Evolutionary conservation across 2,888 invertebrate genomes (phyloP).

Genomic region (Steinernema scapterisci): DNA sequence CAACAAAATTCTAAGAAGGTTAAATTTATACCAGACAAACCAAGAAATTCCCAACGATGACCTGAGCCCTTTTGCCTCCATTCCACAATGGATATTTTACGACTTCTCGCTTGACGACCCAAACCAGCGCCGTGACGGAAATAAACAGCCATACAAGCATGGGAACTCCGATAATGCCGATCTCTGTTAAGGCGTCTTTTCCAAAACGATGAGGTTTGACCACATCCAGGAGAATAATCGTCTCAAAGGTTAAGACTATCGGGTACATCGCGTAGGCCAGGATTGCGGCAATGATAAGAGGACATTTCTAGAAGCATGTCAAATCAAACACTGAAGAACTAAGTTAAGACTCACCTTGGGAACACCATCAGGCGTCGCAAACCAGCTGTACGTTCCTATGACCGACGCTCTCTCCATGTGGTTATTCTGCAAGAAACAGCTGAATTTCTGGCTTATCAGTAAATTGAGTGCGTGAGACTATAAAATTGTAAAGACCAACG

Average conservation of each 20-base stretch:
- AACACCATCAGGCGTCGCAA: not conserved
- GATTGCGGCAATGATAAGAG: not conserved
- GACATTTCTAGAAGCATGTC: not conserved
- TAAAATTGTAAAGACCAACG: no score
- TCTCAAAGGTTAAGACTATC: not conserved
- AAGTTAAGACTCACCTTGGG: not conserved
- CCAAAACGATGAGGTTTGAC: not conserved
- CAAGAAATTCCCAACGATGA: not conserved
- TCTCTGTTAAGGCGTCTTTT: not conserved
- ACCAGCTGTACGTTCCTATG: not conserved
- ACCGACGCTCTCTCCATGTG: no score
- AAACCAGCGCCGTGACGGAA: not conserved
- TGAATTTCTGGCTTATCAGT: no score
- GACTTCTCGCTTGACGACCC: not conserved
- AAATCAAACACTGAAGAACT: not conserved
- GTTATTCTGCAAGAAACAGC: no score
- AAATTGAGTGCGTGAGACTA: no score
- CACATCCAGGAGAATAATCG: not conserved
- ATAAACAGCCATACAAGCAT: not conserved
- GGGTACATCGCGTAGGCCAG: not conserved
- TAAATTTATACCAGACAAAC: not conserved
- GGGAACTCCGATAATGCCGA: not conserved
- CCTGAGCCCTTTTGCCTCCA: not conserved
- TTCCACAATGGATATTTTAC: not conserved
- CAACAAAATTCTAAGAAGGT: no score